Evolutionary conservation across 2,888 invertebrate species (phyloP).

Genomic region (Phania funesta): DNA sequence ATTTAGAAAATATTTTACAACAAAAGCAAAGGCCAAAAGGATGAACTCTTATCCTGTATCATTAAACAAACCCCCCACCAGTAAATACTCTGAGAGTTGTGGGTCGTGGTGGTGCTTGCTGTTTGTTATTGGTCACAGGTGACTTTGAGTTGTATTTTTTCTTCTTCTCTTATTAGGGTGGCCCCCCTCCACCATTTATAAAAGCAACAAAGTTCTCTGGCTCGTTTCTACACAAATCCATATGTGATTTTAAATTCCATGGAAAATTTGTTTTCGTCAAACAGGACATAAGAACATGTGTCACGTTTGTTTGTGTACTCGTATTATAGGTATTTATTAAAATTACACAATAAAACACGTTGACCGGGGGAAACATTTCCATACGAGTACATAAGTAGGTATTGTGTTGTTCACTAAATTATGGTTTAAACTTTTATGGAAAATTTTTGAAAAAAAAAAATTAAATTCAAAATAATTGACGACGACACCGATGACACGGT

Average conservation of each 20-base stretch:
- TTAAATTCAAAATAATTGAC: constrained; percentile 56
- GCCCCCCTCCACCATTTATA: too few species aligned
- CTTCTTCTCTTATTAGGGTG: too few species aligned
- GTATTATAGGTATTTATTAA: constrained; percentile 58
- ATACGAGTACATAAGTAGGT: constrained; percentile 61
- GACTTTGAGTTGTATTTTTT: constrained; percentile 7
- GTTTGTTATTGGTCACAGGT: constrained; percentile 30
- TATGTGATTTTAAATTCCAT: constrained; percentile 25
- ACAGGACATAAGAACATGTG: constrained; percentile 28
- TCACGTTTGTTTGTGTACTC: constrained; percentile 22
- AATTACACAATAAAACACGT: constrained; percentile 66
- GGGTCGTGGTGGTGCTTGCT: background rate
- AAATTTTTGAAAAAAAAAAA: constrained; percentile 1
- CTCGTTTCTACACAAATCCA: background rate
- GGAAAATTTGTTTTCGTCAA: constrained; percentile 3
- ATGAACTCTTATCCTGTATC: constrained; percentile 63
- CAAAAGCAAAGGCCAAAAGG: constrained; percentile 52
- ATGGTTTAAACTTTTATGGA: constrained; percentile 49
- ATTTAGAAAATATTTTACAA: constrained; percentile 59
- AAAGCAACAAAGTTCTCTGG: constrained; percentile 1
- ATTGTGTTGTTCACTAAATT: constrained; percentile 55
- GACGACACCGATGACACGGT: constrained; percentile 66
- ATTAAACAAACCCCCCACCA: constrained; percentile 14
- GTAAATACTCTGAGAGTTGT: background rate
- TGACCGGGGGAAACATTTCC: constrained; percentile 63